Base-by-base conservation (phyloP, 2,888 invertebrate species). In the Diarsia brunnea region DNA sequence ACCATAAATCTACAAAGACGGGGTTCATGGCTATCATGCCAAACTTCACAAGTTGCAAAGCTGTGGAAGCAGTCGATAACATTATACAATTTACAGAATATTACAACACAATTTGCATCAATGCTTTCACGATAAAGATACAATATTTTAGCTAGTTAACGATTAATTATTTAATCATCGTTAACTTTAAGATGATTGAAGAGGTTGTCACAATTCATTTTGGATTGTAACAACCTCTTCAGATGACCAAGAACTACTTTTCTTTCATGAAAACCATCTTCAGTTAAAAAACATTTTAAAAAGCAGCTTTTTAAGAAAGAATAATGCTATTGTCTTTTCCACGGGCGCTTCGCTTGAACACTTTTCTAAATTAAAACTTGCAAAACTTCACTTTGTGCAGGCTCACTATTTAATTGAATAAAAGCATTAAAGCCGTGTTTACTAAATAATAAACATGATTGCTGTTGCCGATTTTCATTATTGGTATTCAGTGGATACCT, bases 351-450 rank as follows among this genome's bases (percentile, higher is more conserved):
- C 68, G 68, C 47, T 31, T 16, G 24, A 69, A 81, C 68, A 79
- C 75, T 79, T 81, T 69, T 49, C 81, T 60, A 60, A 60, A 79
- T 79, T 79, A 79, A 81, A 79, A 79, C 78, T 73, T 79, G 38
- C 19, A 73, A 14, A 73, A 73, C 47, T 81, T 65, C 43, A 49
- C 43, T 65, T 65, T 69, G 65, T 81, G 53, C 47, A 75, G 69
- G 60, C 68, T 67, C 51, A 67, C 21, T n/a, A 31, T 65, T 69
- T 81, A 81, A 81, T 79, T 21, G 21, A n/a, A 74, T 74, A 53
- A 75, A 60, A 64, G 47, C 43, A 45, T n/a, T 66, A 55, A 55
- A n/a, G 27, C 73, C 72, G 10, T 53, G 73, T 53, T 72, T n/a
- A 60, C 11, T 60, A 47, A 78, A 49, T 72, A 64, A 53, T 47